Base-by-base conservation (phyloP, 2,797 vertebrate species). In the Champsocephalus gunnari region DNA sequence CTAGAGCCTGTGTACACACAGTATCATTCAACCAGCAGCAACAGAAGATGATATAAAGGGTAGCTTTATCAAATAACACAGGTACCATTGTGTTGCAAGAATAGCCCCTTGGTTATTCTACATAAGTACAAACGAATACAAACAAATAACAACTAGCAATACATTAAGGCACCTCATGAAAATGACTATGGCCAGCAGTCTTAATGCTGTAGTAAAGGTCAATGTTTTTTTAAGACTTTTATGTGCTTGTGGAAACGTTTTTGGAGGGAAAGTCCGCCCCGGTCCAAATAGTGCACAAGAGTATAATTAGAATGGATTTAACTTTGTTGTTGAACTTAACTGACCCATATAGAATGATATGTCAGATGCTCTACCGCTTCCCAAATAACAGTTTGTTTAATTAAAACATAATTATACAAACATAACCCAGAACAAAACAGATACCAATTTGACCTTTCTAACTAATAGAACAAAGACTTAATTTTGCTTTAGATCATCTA, bases 41-140 rank as follows among this genome's bases (percentile, higher is more conserved):
- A 56, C 41, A 65, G 48, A 74, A 59, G 59, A 76, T 59, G 63
- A 64, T 71, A 65, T 70, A 68, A 62, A 34, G 51, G 54, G 24
- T 48, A 9, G 65, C 68, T 66, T 62, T 19, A 48, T 63, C 60
- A 63, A 48, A 73, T 12, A 71, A 66, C 71, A 70, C 44, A 48
- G 45, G 55, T 6, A 9, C 67, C 17, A 51, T 50, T 77, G 71
- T 77, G 56, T 13, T 54, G 50, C 38, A 62, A 16, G 61, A 58
- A 68, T 55, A 73, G 59, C 48, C 14, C 28, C 28, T 43, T 10
- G 1, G 19, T 4, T 44, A 16, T 41, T 53, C 0, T 47, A 63
- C 50, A 12, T 0, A 14, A 24, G 19, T 11, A 21, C 10, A 51
- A 51, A 50, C 11, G 3, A 24, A 54, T 28, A 21, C 41, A 28